A percentile compares a stretch with the other conserved stretches of the same genome.
phyloP scores from a whole-genome alignment of 2,888 invertebrate genomes.

The Ptychoptera contaminata region DNA sequence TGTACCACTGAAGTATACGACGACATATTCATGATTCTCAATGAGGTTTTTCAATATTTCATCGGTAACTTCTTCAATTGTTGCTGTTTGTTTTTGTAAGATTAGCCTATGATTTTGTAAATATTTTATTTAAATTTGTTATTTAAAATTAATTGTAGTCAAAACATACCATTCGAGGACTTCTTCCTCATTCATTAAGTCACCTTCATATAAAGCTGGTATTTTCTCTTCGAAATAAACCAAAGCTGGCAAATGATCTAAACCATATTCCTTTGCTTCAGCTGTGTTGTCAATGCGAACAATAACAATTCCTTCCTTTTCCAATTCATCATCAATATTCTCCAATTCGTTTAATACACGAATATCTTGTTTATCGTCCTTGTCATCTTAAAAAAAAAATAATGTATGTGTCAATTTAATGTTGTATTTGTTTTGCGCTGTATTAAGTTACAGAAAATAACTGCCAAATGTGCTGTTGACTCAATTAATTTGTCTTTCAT shows the following conservation, averaged over 20 bases:
- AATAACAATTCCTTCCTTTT: slow-evolving; percentile 79
- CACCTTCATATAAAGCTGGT: slow-evolving; percentile 81
- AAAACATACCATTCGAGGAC: slow-evolving; percentile 57
- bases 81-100: slow-evolving; percentile 75
- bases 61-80: slow-evolving; percentile 88
- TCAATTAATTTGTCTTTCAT: slow-evolving; percentile 85
- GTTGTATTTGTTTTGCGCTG: not conserved
- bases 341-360: slow-evolving; percentile 75
- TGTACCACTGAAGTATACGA: slow-evolving; percentile 83
- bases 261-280: slow-evolving; percentile 81
- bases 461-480: slow-evolving; percentile 64
- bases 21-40: slow-evolving; percentile 82
- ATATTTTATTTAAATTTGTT: not conserved
- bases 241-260: slow-evolving; percentile 63
- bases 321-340: slow-evolving; percentile 82
- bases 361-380: slow-evolving; percentile 79
- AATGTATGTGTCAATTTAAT: not conserved
- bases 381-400: slow-evolving; percentile 67
- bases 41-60: slow-evolving; percentile 74
- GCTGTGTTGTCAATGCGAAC: slow-evolving; percentile 79
- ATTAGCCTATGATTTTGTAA: slow-evolving; percentile 22
- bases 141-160: slow-evolving; percentile 8
- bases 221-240: slow-evolving; percentile 86
- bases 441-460: slow-evolving; percentile 69
- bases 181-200: slow-evolving; percentile 81